Evolutionary conservation across 2,888 invertebrate species (phyloP).

Genomic region (Nomada ruficornis): DNA sequence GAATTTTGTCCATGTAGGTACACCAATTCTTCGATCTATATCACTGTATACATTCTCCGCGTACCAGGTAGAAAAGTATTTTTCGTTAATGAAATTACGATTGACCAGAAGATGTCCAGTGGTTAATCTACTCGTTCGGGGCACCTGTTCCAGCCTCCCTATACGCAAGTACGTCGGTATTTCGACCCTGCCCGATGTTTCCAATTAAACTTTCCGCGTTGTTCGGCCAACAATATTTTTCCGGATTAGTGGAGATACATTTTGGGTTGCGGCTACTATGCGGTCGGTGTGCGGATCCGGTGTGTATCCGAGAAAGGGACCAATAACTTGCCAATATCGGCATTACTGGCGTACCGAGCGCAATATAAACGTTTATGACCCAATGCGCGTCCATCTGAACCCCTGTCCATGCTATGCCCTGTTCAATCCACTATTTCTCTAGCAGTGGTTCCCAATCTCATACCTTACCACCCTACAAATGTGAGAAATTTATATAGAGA

Average conservation of each 20-base stretch:
- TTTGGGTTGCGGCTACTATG: constrained; percentile 65
- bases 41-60: background rate
- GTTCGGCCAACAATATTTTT: constrained; percentile 71
- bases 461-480: too few relatives aligned
- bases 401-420: constrained; percentile 66
- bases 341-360: constrained; percentile 81
- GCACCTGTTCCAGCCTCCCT: constrained; percentile 64
- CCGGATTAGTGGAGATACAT: constrained; percentile 77
- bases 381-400: constrained; percentile 77
- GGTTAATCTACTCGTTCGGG: constrained; percentile 57
- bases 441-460: constrained; percentile 68
- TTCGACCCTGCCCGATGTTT: constrained; percentile 69
- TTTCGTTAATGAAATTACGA: constrained; percentile 45
- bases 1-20: background rate
- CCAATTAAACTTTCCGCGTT: constrained; percentile 79
- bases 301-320: constrained; percentile 67
- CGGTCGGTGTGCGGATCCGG: constrained; percentile 59
- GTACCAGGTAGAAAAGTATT: background rate
- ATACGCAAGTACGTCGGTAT: constrained; percentile 48
- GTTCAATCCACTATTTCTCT: constrained; percentile 64
- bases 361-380: constrained; percentile 84
- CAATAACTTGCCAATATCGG: constrained; percentile 84
- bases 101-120: constrained; percentile 25
- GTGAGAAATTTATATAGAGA: background rate
- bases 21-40: background rate